Evolutionary conservation across 2,113 vertebrate genomes (phyloP).

Genomic region (Rhodinocichla rosea): DNA sequence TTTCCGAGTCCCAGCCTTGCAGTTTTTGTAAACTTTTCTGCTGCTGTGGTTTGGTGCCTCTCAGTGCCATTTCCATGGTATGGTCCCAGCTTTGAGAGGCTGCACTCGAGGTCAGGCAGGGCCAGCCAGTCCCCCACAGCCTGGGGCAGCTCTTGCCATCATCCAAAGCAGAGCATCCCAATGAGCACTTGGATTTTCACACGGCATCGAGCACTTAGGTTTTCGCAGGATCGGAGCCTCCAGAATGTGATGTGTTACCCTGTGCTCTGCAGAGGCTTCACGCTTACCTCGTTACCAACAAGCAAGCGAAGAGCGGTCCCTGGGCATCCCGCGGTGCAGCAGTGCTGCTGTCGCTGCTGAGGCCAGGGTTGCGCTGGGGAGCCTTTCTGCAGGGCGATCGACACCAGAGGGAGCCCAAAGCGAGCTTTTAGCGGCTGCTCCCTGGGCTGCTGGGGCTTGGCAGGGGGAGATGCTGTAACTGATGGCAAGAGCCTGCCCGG

Average conservation of each 20-base stretch:
- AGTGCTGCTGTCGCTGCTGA: accelerated
- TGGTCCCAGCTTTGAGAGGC: background rate
- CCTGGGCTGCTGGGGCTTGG: background rate
- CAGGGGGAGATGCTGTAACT: accelerated
- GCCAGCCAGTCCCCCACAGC: background rate
- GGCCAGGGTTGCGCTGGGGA: accelerated
- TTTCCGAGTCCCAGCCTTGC: accelerated
- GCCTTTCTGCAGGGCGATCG: background rate
- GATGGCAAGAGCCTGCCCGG: background rate
- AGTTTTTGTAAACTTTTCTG: too few species aligned
- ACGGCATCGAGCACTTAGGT: background rate
- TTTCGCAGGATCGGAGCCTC: background rate
- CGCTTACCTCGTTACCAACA: accelerated
- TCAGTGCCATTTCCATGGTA: accelerated
- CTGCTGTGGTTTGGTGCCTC: background rate
- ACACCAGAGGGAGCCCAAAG: constrained; percentile 54
- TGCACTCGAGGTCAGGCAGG: background rate
- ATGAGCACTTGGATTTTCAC: too few species aligned
- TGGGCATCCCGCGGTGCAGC: accelerated
- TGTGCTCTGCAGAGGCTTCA: background rate
- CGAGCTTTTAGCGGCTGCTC: background rate
- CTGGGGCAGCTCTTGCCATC: background rate
- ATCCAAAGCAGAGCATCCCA: background rate
- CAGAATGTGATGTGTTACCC: background rate
- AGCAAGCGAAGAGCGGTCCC: accelerated